Percentiles rank a stretch among this genome's conserved stretches.
Evolutionary conservation across 2,888 invertebrate species (phyloP).

Genomic region (Dryobota labecula): DNA sequence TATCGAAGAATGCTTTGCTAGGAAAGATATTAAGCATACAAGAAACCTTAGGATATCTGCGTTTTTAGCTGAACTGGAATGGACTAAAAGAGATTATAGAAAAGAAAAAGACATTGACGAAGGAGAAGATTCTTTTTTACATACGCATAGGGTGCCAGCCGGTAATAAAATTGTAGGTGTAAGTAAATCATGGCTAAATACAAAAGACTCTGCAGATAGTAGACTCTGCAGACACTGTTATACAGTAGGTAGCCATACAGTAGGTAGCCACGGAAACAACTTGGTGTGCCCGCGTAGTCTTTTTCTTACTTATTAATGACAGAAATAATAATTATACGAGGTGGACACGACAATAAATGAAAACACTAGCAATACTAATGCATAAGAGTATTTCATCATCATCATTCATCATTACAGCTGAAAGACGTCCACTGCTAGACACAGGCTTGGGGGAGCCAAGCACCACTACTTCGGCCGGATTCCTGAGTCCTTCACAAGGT

Average conservation of each 20-base stretch:
- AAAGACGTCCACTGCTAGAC: no score
- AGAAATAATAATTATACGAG: neutral
- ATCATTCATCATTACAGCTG: no score
- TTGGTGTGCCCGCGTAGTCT: neutral
- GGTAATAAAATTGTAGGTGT: conserved; percentile 55
- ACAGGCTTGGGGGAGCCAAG: no score
- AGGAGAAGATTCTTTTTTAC: conserved; percentile 24
- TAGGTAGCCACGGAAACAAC: no score
- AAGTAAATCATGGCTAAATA: conserved; percentile 39
- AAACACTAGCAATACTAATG: no score
- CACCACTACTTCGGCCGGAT: no score
- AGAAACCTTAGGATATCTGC: conserved; percentile 73
- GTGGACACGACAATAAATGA: neutral
- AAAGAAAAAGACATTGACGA: conserved; percentile 8
- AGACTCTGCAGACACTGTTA: neutral
- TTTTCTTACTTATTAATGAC: neutral
- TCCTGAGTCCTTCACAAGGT: no score
- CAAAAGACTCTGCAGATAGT: neutral
- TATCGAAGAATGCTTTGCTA: conserved; percentile 38
- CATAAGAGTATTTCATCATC: no score
- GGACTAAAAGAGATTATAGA: conserved; percentile 62
- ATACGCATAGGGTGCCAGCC: neutral
- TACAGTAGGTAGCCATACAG: neutral
- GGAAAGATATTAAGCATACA: conserved; percentile 63
- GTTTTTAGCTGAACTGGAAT: conserved; percentile 72